Percentiles rank a stretch among this genome's conserved stretches.
Conservation (phyloP, 2,888 invertebrate genomes). For the Heteromurus nitidus region DNA sequence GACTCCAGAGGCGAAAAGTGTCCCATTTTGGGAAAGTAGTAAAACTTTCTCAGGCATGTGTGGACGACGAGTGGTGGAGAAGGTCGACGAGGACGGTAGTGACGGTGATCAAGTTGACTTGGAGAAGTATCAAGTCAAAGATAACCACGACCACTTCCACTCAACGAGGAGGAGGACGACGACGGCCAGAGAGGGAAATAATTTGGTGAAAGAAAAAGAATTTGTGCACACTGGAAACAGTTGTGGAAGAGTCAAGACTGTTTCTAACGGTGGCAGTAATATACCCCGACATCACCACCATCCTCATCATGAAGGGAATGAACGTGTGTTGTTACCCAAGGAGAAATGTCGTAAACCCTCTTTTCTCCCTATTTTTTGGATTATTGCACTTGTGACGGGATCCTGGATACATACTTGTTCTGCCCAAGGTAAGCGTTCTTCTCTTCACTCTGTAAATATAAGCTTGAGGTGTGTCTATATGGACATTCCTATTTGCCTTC, state of each 20-base stretch:
- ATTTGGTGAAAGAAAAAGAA: constrained; percentile 42
- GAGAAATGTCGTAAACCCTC: constrained; percentile 22
- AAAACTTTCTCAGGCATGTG: constrained; percentile 45
- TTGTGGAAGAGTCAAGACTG: constrained; percentile 21
- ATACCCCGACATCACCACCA: constrained; percentile 10
- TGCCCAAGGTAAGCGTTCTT: constrained; percentile 69
- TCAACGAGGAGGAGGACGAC: neutral
- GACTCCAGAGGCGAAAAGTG: constrained; percentile 61
- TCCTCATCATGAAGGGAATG: neutral
- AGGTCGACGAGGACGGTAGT: neutral
- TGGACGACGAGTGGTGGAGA: constrained; percentile 7
- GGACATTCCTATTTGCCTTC: too few species aligned
- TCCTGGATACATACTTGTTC: constrained; percentile 69
- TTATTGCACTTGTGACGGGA: constrained; percentile 56
- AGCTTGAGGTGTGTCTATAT: too few species aligned
- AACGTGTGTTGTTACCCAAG: neutral
- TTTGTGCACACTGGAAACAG: constrained; percentile 35
- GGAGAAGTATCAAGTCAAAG: constrained; percentile 38
- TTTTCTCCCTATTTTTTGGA: constrained; percentile 44
- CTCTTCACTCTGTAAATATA: constrained; percentile 11
- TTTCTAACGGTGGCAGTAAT: constrained; percentile 23
- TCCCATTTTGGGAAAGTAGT: constrained; percentile 59
- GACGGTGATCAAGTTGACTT: constrained; percentile 40
- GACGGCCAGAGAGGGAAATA: constrained; percentile 14
- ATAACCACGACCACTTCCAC: constrained; percentile 34